Evolutionary conservation across 53 echinoderm and acorn worm genomes (phyloP).

Genomic region (Temnopleurus reevesii): DNA sequence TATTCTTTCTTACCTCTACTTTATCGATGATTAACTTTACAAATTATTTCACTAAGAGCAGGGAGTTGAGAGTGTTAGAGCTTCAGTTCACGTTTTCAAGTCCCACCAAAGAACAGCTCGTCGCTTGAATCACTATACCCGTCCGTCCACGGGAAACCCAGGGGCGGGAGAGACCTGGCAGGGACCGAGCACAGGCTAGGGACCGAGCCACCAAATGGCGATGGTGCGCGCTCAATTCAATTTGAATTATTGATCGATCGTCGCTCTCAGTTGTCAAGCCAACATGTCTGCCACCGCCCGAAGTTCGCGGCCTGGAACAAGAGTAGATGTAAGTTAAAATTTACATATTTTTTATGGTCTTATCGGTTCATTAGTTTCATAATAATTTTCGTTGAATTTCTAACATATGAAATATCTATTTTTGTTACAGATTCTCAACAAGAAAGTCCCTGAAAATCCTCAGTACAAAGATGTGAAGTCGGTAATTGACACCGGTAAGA

Average conservation of each 20-base stretch:
- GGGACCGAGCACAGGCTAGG: no score
- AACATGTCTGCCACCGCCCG: constrained; percentile 40
- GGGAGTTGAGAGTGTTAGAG: no score
- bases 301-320: constrained; percentile 9
- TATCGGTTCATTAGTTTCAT: neutral
- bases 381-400: neutral
- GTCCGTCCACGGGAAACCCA: no score
- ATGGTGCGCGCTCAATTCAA: neutral
- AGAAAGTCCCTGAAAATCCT: constrained; percentile 81
- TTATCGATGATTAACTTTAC: no score
- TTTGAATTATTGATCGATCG: neutral
- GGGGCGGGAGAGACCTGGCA: no score
- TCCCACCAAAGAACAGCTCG: no score
- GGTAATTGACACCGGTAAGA: constrained; percentile 80
- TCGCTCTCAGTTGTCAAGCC: constrained; percentile 47
- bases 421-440: constrained; percentile 74
- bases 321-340: constrained; percentile 38
- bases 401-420: neutral
- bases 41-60: no score
- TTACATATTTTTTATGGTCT: neutral
- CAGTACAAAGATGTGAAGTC: constrained; percentile 84
- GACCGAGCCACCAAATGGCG: no score
- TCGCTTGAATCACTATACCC: no score
- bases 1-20: no score
- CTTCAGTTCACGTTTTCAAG: no score